phyloP scores from a whole-genome alignment of 2,797 vertebrate genomes.

The Masticophis lateralis region DNA sequence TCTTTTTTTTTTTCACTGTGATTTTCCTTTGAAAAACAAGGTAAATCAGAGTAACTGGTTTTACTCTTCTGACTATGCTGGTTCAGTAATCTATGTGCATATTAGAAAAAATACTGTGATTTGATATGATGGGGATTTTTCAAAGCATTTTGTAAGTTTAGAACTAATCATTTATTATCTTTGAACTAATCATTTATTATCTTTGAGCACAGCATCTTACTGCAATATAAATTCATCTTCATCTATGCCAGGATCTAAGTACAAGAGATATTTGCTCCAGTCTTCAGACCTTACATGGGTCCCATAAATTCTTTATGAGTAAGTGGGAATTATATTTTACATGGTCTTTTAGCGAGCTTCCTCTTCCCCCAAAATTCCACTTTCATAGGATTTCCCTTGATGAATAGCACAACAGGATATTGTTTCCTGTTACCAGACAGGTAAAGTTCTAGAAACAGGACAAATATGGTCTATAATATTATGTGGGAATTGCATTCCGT shows the following conservation, averaged over 20 bases:
- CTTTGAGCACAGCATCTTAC: conserved; percentile 18
- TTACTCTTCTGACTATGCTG: conserved; percentile 48
- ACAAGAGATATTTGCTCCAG: background rate
- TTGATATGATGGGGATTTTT: conserved; percentile 44
- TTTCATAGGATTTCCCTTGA: background rate
- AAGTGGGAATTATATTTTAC: background rate
- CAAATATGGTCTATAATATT: background rate
- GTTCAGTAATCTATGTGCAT: conserved; percentile 40
- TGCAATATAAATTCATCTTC: conserved; percentile 19
- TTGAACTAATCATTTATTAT: conserved; percentile 25
- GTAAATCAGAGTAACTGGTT: conserved; percentile 45
- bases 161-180: background rate
- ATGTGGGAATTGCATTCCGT: background rate
- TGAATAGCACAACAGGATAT: background rate
- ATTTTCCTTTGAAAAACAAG: conserved; percentile 34
- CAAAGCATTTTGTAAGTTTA: conserved; percentile 28
- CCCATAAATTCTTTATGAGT: background rate
- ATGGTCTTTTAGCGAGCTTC: background rate
- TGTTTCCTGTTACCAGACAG: background rate
- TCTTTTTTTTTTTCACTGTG: conserved; percentile 42
- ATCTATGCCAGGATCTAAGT: background rate
- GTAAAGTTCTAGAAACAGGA: background rate
- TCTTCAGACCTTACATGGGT: background rate
- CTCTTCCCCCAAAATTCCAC: background rate
- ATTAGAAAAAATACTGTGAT: conserved; percentile 48